Evolutionary conservation across 2,113 vertebrate species (phyloP), one percentile per base, ranked within the genome.

Genomic region (Saiga tatarica): DNA sequence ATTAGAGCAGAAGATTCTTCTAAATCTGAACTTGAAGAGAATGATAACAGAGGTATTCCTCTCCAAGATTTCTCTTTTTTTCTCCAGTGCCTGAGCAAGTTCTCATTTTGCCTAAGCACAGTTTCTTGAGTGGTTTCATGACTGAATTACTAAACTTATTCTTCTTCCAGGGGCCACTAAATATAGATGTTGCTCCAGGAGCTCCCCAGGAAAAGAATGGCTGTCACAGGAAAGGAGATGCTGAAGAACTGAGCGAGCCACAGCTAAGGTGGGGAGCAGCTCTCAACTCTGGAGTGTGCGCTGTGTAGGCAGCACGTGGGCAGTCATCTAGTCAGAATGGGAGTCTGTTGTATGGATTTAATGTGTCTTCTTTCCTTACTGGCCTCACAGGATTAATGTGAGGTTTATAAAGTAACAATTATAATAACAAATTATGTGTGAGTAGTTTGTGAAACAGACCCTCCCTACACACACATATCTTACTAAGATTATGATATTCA

Each of bases 181-280:
- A 98, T 14, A 97, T 98, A 83, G 99, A 99, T 53, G 99, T 99
- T 42, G 99, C 99, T 95, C 99, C 99, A 1, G 99, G 99, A 85
- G 99, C 99, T 14, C 99, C 99, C 9, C 99, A 99, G 96, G 99
- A 99, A 94, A 99, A 98, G 33, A 99, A 98, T 25, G 98, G 98
- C 13, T 78, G 94, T 0, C 98, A 98, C 87, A 97, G 97, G 57
- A 98, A 99, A 79, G 97, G 94, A 91, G 98, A 99, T 93, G 93
- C 98, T 17, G 98, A 99, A 2, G 99, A 99, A 91, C 91, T 99
- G 50, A 98, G 98, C 96, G 99, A 99, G n/a, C 96, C 99, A 13
- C 99, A 99, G 93, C 98, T 97, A 45, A 99, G 99, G 99, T 99
- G 98, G 6, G 21, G 78, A 52, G 59, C 53, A 25, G 19, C 50